Conservation (phyloP, 1,140 invertebrate species). For the Nephotettix cincticeps region DNA sequence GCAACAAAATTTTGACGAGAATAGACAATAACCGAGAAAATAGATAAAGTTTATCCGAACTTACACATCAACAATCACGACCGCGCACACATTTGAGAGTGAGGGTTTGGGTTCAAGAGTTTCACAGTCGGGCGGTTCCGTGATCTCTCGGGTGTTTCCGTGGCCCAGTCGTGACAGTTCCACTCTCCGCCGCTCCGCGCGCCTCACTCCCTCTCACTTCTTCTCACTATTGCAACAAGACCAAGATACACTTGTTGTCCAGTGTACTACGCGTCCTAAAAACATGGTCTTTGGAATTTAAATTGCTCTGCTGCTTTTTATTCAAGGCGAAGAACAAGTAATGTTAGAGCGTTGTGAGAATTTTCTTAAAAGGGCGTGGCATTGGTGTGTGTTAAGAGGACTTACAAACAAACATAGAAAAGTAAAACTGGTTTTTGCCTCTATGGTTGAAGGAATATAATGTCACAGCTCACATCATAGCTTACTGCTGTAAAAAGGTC, state of each 20-base stretch:
- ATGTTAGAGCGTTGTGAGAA: neutral
- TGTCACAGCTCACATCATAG: no score
- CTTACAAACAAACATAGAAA: no score
- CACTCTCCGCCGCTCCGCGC: neutral
- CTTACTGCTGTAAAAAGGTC: no score
- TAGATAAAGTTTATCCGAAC: neutral
- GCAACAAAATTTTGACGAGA: no score
- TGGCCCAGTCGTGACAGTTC: slow-evolving; percentile 12
- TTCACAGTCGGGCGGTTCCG: slow-evolving; percentile 16
- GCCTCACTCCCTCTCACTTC: neutral
- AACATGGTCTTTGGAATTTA: slow-evolving; percentile 20
- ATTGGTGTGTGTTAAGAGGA: no score
- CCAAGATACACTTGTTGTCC: slow-evolving; percentile 28
- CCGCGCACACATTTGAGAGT: slow-evolving; percentile 12
- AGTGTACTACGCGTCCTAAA: slow-evolving; percentile 12
- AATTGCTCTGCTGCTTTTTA: neutral
- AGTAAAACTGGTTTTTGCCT: no score
- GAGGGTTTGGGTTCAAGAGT: slow-evolving; percentile 25
- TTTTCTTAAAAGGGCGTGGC: neutral
- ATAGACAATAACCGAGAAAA: no score
- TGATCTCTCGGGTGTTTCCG: slow-evolving; percentile 11
- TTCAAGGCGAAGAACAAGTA: neutral
- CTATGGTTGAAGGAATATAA: no score
- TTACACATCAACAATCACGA: neutral
- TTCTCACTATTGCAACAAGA: slow-evolving; percentile 19